Evolutionary conservation across 2,888 invertebrate genomes (phyloP), one percentile per base, ranked within the genome.

Genomic region (Lycia hirtaria): DNA sequence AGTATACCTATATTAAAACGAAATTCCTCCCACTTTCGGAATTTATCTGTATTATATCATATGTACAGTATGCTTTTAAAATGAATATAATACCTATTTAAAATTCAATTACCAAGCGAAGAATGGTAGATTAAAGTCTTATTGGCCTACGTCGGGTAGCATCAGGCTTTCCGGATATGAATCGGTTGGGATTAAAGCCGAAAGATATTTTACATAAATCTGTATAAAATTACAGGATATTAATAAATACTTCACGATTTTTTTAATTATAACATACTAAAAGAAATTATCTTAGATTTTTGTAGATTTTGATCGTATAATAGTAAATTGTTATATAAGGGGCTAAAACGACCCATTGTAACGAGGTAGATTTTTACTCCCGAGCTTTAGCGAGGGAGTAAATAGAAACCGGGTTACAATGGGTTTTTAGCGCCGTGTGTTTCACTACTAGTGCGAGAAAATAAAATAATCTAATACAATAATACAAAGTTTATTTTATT

Each of bases 1-100:
- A n/a, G n/a, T n/a, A n/a, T n/a, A n/a, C 19, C n/a, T 19, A 37
- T 37, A 9, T 9, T 22, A 38, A 2, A 40, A 40, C 22, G 14
- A 26, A 41, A 41, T 24, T 41, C 12, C 41, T 24, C 35, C 14
- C 26, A 15, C 26, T 26, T 24, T 3, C 10, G n/a, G 12, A 52
- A 35, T n/a, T 1, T 14, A 17, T 10, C 10, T 4, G 10, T 2
- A 50, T 56, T 37, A 35, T 35, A 32, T 50, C 38, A 12, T 26
- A 40, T 32, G 48, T 49, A 47, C 57, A 52, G 56, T 32, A 20
- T 51, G 56, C 32, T 51, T 24, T 40, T 41, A 43, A 57, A 51
- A 43, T 47, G 33, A 57, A 52, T 52, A 52, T 48, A n/a, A n/a
- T n/a, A n/a, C n/a, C n/a, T n/a, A 48, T 52, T 52, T 57, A 52